phyloP scores from a whole-genome alignment of 2,888 invertebrate species.

The Orthonevra nobilis region DNA sequence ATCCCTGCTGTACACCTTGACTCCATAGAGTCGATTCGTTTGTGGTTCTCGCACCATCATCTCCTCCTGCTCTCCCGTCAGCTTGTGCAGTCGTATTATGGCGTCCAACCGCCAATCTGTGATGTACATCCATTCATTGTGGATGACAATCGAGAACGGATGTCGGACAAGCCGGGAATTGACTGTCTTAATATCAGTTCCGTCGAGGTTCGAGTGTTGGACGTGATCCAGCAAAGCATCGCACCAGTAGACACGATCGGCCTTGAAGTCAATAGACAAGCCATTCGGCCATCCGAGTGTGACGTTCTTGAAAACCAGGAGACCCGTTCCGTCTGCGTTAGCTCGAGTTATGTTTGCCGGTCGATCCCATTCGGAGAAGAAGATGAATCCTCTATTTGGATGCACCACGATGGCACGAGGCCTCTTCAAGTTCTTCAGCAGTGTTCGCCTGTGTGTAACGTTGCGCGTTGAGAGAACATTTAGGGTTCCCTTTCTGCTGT shows the following conservation, averaged over 20 bases:
- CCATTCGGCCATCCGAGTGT: constrained; percentile 99
- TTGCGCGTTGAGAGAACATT: constrained; percentile 95
- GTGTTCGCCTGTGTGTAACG: constrained; percentile 89
- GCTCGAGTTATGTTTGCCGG: constrained; percentile 98
- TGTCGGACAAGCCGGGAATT: constrained; percentile 92
- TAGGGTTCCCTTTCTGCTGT: constrained; percentile 95
- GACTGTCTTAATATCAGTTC: constrained; percentile 93
- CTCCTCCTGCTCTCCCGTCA: constrained; percentile 92
- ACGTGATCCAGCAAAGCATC: constrained; percentile 98
- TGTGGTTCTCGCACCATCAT: constrained; percentile 93
- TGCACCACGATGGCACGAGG: constrained; percentile 98
- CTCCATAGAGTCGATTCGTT: constrained; percentile 94
- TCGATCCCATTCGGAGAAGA: constrained; percentile 97
- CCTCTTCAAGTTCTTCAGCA: constrained; percentile 92
- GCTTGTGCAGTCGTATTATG: constrained; percentile 93
- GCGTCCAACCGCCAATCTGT: constrained; percentile 98
- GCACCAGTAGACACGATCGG: constrained; percentile 97
- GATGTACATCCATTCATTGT: constrained; percentile 95
- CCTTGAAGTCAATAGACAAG: constrained; percentile 93
- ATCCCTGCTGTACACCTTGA: constrained; percentile 90
- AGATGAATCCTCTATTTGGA: constrained; percentile 95
- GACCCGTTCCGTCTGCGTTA: constrained; percentile 92
- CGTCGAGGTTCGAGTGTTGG: constrained; percentile 95
- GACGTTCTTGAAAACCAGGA: constrained; percentile 93
- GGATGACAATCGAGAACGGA: constrained; percentile 95